These are phyloP conservation scores for Clanis bilineata DNA, from an alignment of 2,888 invertebrate genomes.

Conservation along the genomic window DNA sequence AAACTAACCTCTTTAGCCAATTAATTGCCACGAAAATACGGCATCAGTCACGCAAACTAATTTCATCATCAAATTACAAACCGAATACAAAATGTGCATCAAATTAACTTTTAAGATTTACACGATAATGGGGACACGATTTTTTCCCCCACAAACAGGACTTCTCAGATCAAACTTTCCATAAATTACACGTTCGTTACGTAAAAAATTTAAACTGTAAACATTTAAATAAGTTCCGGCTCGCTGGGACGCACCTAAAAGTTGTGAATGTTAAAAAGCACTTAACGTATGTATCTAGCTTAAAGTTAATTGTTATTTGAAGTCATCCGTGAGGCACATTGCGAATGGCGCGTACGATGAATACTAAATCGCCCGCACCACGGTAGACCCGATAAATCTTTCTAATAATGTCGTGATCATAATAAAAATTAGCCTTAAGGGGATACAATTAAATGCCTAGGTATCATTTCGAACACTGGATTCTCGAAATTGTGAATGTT, in stretches of 20 bases:
- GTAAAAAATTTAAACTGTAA: conserved; percentile 10
- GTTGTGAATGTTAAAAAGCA: conserved; percentile 11
- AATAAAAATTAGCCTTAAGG: conserved; percentile 17
- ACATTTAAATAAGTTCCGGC: conserved; percentile 7
- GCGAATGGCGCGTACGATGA: conserved; percentile 13
- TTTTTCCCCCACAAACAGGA: background rate
- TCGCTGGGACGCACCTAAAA: conserved; percentile 1
- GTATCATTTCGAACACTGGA: conserved; percentile 12
- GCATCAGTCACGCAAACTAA: background rate
- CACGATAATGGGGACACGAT: background rate
- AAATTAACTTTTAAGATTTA: conserved; percentile 5
- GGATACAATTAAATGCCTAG: conserved; percentile 17
- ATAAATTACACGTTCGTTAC: conserved; percentile 9
- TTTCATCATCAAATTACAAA: background rate
- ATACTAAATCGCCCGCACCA: conserved; percentile 23
- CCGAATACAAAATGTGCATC: background rate
- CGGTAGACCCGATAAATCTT: conserved; percentile 23
- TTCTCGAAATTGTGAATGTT: conserved; percentile 10
- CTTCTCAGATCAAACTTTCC: conserved; percentile 4
- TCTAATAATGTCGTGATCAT: conserved; percentile 27
- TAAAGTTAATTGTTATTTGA: conserved; percentile 19
- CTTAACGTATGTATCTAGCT: conserved; percentile 15
- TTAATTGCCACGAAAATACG: background rate
- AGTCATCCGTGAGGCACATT: conserved; percentile 14
- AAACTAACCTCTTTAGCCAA: background rate